Evolutionary conservation across 2,113 vertebrate genomes (phyloP).

Genomic region (Onychorhynchus coronatus): DNA sequence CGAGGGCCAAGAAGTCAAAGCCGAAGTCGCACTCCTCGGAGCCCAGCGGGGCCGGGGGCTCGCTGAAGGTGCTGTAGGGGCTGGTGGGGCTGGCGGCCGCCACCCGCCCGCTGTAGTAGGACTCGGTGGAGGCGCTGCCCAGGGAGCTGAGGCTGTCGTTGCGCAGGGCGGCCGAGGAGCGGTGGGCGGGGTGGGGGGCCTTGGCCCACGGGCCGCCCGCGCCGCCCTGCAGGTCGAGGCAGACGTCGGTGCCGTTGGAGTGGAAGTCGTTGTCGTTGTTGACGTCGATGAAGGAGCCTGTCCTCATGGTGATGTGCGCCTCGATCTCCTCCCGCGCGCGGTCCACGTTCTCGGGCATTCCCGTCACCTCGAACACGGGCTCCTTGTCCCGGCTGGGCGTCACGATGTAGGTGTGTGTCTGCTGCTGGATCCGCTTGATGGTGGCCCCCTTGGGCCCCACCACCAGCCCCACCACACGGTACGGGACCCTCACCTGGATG

Average conservation of each 20-base stretch:
- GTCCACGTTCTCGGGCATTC: conserved; percentile 98
- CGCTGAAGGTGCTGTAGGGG: conserved; percentile 82
- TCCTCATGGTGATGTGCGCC: conserved; percentile 95
- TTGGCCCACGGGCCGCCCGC: conserved; percentile 84
- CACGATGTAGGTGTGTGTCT: conserved; percentile 97
- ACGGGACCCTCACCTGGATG: conserved; percentile 95
- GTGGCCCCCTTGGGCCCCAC: conserved; percentile 96
- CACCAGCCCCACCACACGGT: conserved; percentile 93
- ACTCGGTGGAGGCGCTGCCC: conserved; percentile 69
- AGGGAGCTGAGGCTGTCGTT: conserved; percentile 66
- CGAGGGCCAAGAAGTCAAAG: conserved; percentile 85
- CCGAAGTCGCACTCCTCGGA: conserved; percentile 81
- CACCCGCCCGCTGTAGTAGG: conserved; percentile 66
- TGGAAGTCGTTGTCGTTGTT: conserved; percentile 96
- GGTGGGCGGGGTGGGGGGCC: conserved; percentile 49
- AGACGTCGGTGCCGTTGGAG: conserved; percentile 94
- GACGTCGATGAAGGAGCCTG: conserved; percentile 89
- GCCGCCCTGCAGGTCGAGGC: conserved; percentile 84
- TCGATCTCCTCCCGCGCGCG: conserved; percentile 94
- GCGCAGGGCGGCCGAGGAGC: conserved; percentile 49
- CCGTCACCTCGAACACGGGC: conserved; percentile 94
- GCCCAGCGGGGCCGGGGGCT: conserved; percentile 45
- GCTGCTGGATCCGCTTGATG: conserved; percentile 98
- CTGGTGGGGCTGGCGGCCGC: conserved; percentile 77
- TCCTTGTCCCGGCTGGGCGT: conserved; percentile 95